Evolutionary conservation across 2,113 vertebrate species (phyloP), one percentile per base, ranked within the genome.

Genomic region (Gopherus flavomarginatus): DNA sequence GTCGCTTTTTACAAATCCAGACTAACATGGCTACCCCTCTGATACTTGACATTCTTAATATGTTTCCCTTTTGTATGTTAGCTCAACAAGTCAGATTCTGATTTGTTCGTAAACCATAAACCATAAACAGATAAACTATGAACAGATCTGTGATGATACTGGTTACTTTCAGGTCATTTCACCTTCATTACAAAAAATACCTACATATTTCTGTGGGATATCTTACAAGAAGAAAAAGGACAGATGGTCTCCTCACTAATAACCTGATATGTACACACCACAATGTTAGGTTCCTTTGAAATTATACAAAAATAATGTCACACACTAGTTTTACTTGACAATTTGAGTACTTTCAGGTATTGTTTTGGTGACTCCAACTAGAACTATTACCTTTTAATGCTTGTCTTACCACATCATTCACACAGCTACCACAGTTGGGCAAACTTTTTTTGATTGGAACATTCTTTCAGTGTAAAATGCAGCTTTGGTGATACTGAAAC

Each of bases 241-340:
- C 2, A 3, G 1, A 19, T 6, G 90, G 3, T 8, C 0, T 83
- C 27, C 72, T 91, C 38, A 78, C 5, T n/a, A 75, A 78, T 50
- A 27, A 65, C 31, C 44, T 47, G 75, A 86, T 11, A 78, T 26
- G 10, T 12, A 78, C 22, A 47, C 42, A 47, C 21, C 53, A 42
- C 0, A 1, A 29, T 0, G 0, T 2, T 11, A 10, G 5, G 1
- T 53, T 84, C 27, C 50, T 5, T 49, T 50, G 84, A 93, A 93
- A 42, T 0, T 50, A 79, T 78, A 78, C 10, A n/a, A 57, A 72
- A 72, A 72, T 72, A 13, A 77, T 77, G 38, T 16, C 29, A n/a
- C 22, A 49, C 24, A 49, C 35, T 31, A 44, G 16, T 79, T 53
- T 59, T 49, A 50, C 44, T 11, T 38, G 26, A 50, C 49, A 86